Percentiles rank a stretch among this genome's conserved stretches.
phyloP scores from a whole-genome alignment of 30 jellyfish, hydroid and myxozoan species.

The Chrysaora quinquecirrha region DNA sequence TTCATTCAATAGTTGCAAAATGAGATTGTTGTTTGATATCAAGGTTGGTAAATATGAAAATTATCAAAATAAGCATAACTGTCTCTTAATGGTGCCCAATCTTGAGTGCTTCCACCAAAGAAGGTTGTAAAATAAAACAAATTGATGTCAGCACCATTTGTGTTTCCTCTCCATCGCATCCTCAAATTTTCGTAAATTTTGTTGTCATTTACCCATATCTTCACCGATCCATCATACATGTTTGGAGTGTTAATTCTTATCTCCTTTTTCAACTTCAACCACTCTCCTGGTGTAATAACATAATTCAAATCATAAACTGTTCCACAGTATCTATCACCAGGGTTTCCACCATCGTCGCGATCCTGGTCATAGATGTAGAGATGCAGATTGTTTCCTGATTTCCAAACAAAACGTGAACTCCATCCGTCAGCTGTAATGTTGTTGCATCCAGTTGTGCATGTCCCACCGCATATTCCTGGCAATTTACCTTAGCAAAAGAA shows the following conservation, averaged over 20 bases:
- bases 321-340: constrained; percentile 23
- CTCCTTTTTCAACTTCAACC: constrained; percentile 13
- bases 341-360: constrained; percentile 27
- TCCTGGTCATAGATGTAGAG: constrained; percentile 33
- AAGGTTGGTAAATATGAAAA: constrained; percentile 16
- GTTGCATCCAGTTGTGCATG: constrained; percentile 30
- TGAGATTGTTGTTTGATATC: too few relatives aligned
- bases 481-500: constrained; percentile 2
- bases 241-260: constrained; percentile 7
- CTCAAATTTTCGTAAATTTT: neutral
- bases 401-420: constrained; percentile 25
- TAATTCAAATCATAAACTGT: constrained; percentile 9
- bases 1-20: too few relatives aligned
- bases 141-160: neutral
- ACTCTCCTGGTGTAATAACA: neutral
- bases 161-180: constrained; percentile 2
- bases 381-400: constrained; percentile 10
- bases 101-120: constrained; percentile 33
- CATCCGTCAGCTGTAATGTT: constrained; percentile 37
- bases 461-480: constrained; percentile 33
- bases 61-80: constrained; percentile 21
- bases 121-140: constrained; percentile 26
- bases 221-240: constrained; percentile 8
- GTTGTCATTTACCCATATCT: constrained; percentile 3
- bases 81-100: constrained; percentile 22